These are phyloP conservation scores for Meloidogyne exigua DNA, from an alignment of 1,140 invertebrate genomes.

Conservation along the genomic window DNA sequence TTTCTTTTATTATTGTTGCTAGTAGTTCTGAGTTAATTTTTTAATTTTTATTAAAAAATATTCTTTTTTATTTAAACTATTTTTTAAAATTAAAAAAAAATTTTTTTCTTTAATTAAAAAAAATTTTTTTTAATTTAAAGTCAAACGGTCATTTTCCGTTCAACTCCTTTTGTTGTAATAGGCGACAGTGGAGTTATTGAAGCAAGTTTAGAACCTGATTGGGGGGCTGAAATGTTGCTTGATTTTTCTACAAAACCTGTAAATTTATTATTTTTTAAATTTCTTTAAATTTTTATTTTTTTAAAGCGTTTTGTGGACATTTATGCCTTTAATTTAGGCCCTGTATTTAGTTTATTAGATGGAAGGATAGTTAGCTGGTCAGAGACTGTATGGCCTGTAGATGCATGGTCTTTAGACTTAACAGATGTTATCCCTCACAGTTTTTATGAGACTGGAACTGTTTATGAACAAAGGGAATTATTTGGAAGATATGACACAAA, in stretches of 20 bases:
- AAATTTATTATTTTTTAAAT: neutral
- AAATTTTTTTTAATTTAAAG: neutral
- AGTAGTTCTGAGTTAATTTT: slow-evolving; percentile 17
- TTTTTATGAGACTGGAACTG: neutral
- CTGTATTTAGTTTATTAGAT: slow-evolving; percentile 12
- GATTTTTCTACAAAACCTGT: slow-evolving; percentile 24
- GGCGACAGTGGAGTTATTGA: slow-evolving; percentile 12
- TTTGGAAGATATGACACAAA: slow-evolving; percentile 23
- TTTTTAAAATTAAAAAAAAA: neutral
- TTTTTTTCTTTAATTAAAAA: too few species aligned
- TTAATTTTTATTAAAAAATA: too few species aligned
- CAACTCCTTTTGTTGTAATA: slow-evolving; percentile 20
- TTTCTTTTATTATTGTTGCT: slow-evolving; percentile 31
- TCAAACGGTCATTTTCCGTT: slow-evolving; percentile 19
- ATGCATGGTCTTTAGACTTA: slow-evolving; percentile 36
- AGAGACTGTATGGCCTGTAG: slow-evolving; percentile 34
- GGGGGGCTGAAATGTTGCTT: slow-evolving; percentile 13
- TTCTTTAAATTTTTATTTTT: neutral
- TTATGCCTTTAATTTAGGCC: slow-evolving; percentile 37
- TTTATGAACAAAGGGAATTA: slow-evolving; percentile 12
- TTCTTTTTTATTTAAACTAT: neutral
- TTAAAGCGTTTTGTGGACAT: slow-evolving; percentile 32
- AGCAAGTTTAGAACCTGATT: slow-evolving; percentile 12
- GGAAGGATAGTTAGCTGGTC: slow-evolving; percentile 24
- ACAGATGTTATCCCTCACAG: slow-evolving; percentile 20